Percentiles rank a stretch among this genome's conserved stretches.
Evolutionary conservation across 2,797 vertebrate genomes (phyloP).

Genomic region (Scolopax bukidnonensis): DNA sequence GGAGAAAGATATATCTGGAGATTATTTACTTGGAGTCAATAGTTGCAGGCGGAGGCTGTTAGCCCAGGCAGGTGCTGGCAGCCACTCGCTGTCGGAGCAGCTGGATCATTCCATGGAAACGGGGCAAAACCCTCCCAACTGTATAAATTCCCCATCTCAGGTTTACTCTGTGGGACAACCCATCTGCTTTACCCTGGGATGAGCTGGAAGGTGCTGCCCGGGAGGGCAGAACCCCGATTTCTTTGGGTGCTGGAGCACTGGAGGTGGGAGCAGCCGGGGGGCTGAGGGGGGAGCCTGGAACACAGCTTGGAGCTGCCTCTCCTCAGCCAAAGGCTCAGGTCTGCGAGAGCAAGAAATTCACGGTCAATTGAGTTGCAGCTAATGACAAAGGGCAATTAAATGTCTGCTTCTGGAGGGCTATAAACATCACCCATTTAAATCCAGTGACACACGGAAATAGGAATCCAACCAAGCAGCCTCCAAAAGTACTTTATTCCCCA

Average conservation of each 20-base stretch:
- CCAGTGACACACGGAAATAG: slow-evolving; percentile 29
- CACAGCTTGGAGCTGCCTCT: background rate
- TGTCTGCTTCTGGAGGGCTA: slow-evolving; percentile 2
- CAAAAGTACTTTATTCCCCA: slow-evolving; percentile 17
- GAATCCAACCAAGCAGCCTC: slow-evolving; percentile 39
- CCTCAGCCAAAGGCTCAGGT: background rate
- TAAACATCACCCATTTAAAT: slow-evolving; percentile 10
- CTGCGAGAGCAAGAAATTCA: background rate
- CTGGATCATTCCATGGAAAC: background rate
- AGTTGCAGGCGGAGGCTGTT: background rate
- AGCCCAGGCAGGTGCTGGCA: background rate
- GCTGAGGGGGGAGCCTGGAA: background rate
- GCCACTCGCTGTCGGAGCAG: background rate
- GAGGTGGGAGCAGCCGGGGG: background rate
- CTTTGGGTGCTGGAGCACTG: accelerated
- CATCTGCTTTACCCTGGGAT: accelerated
- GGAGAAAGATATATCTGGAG: slow-evolving; percentile 28
- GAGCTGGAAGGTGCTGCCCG: background rate
- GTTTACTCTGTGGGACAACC: background rate
- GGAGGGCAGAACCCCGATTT: background rate
- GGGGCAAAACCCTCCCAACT: background rate
- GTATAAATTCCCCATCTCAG: accelerated
- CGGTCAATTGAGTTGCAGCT: slow-evolving; percentile 2
- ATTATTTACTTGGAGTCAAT: slow-evolving; percentile 58
- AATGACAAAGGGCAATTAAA: slow-evolving; percentile 50